These are phyloP conservation scores for Andricus curvator DNA, from an alignment of 2,888 invertebrate species.

Conservation along the genomic window DNA sequence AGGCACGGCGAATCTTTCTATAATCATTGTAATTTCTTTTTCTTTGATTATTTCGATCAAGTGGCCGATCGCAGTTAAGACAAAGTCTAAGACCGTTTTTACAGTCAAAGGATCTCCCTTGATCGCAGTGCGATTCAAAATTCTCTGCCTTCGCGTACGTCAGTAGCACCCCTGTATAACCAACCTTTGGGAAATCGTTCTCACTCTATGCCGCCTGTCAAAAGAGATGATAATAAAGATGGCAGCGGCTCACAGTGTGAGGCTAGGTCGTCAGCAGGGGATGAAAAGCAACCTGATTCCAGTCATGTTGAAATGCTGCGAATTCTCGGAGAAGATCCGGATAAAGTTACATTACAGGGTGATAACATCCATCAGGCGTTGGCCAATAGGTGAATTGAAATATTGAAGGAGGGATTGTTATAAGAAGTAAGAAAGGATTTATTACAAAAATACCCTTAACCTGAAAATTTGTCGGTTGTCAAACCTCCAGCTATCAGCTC, in stretches of 20 bases:
- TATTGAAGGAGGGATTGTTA: neutral
- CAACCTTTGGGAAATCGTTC: neutral
- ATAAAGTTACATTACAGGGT: neutral
- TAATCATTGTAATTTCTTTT: neutral
- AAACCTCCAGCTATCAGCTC: too few relatives aligned
- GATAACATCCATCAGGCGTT: conserved; percentile 3
- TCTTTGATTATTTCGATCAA: neutral
- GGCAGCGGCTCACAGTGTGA: too few relatives aligned
- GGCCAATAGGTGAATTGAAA: neutral
- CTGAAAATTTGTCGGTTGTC: too few relatives aligned
- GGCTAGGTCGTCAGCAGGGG: neutral
- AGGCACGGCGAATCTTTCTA: neutral
- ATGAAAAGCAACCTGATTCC: too few relatives aligned
- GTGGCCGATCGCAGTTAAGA: neutral
- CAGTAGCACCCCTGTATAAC: too few relatives aligned
- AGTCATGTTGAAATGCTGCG: neutral
- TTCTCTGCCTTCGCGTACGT: neutral
- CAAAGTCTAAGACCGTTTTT: neutral
- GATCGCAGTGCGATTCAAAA: neutral
- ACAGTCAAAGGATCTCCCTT: neutral
- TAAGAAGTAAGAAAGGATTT: neutral
- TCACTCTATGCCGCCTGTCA: neutral
- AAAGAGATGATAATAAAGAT: neutral
- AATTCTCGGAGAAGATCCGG: too few relatives aligned
- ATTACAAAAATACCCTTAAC: too few relatives aligned